Evolutionary conservation across 2,113 vertebrate genomes (phyloP), one percentile per base, ranked within the genome.

Genomic region (Cromileptes altivelis): DNA sequence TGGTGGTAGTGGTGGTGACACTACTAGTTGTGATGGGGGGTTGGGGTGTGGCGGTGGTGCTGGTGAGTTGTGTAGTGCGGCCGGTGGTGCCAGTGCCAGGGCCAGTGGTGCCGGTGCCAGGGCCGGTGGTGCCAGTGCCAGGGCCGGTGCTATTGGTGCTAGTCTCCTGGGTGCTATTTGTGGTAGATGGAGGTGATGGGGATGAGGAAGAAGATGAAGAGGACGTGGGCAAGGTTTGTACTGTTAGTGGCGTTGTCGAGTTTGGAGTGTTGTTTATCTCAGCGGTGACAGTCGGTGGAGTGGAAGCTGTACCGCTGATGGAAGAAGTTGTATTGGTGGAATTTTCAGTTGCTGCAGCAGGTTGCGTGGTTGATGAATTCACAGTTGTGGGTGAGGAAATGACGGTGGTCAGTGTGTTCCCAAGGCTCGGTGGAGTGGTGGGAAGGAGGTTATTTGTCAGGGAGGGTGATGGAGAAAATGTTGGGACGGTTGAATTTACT

Each of bases 21-120:
- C 12, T 6, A 17, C 1, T 47, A 11, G 2, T 2, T 17, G 19
- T n/a, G 11, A 0, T 63, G 37, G 0, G 18, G 21, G 61, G 17
- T 4, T 0, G 7, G 3, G 21, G 9, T 10, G 2, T 40, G 8
- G 30, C 47, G 25, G 17, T 25, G 19, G 17, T 9, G 12, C 1
- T 25, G 12, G 2, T 45, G 12, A 13, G 12, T 10, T 45, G 42
- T 45, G 42, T 33, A 11, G 7, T 45, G 7, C 7, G n/a, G 23
- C 21, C 55, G 21, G 0, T 0, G 25, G 40, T 17, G 11, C 0
- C 30, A n/a, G 49, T 4, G 4, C 3, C 45, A 49, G 40, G 5
- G 12, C 1, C 33, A 18, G 12, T 25, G 17, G 40, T 0, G 13
- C 14, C 15, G 1, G 9, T 9, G 33, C 25, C 19, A 14, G 5